Evolutionary conservation across 2,888 invertebrate genomes (phyloP).

Genomic region (Epinotia bilunana): DNA sequence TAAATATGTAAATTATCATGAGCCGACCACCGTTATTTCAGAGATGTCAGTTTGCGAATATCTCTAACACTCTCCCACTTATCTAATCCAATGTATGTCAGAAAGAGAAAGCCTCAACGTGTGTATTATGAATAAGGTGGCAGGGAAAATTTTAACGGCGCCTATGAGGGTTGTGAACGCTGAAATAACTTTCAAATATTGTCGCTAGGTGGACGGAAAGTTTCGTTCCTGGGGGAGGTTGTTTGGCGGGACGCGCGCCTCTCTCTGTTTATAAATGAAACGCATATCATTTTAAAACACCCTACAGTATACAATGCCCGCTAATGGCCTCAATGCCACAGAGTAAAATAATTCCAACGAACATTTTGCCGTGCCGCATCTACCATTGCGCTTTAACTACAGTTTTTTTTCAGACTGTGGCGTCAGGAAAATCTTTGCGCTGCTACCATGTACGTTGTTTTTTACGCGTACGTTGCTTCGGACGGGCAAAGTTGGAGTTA

Average conservation of each 20-base stretch:
- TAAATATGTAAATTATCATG: conserved; percentile 86
- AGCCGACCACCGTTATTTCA: conserved; percentile 83
- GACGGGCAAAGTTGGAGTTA: conserved; percentile 63
- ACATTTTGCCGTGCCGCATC: conserved; percentile 42
- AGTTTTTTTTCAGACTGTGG: conserved; percentile 49
- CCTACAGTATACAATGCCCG: conserved; percentile 61
- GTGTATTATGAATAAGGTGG: conserved; percentile 83
- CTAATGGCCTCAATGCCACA: conserved; percentile 50
- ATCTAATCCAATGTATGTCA: conserved; percentile 46
- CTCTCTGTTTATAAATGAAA: conserved; percentile 82
- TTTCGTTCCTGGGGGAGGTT: conserved; percentile 80
- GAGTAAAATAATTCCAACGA: conserved; percentile 41
- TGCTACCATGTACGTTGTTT: conserved; percentile 53
- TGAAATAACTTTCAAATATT: conserved; percentile 85
- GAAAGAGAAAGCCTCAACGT: conserved; percentile 62
- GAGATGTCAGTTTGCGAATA: conserved; percentile 81
- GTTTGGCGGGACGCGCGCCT: conserved; percentile 73
- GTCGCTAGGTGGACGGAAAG: conserved; percentile 84
- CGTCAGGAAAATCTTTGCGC: conserved; percentile 39
- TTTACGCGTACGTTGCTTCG: conserved; percentile 59
- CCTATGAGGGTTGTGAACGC: conserved; percentile 85
- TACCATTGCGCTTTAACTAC: conserved; percentile 7
- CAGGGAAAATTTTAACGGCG: conserved; percentile 84
- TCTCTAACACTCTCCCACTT: conserved; percentile 63
- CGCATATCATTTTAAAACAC: conserved; percentile 77